Conservation (phyloP, 2,888 invertebrate genomes). For the Microchrysa polita region DNA sequence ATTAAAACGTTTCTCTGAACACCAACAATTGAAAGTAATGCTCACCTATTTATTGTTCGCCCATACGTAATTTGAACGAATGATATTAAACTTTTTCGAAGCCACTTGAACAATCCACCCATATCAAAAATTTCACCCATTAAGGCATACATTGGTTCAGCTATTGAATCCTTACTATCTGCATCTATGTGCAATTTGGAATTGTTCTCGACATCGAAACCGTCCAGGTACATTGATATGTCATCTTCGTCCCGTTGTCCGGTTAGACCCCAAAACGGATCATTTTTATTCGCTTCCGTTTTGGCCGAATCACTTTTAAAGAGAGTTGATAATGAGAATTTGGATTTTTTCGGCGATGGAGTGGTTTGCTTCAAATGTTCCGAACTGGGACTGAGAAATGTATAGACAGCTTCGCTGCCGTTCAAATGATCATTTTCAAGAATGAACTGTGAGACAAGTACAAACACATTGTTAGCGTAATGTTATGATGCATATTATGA, state of each 20-base stretch:
- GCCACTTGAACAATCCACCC: slow-evolving; percentile 87
- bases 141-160: slow-evolving; percentile 88
- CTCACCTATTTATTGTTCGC: slow-evolving; percentile 85
- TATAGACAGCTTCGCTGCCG: slow-evolving; percentile 89
- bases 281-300: slow-evolving; percentile 55
- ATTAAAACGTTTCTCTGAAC: no score
- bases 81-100: slow-evolving; percentile 85
- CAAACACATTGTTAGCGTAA: background rate
- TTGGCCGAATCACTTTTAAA: slow-evolving; percentile 77
- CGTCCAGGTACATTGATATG: slow-evolving; percentile 81
- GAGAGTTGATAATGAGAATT: slow-evolving; percentile 85
- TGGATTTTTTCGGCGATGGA: slow-evolving; percentile 83
- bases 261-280: slow-evolving; percentile 67
- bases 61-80: slow-evolving; percentile 93
- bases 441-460: slow-evolving; percentile 72
- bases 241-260: slow-evolving; percentile 78
- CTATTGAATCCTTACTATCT: slow-evolving; percentile 84
- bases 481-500: background rate
- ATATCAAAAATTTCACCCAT: slow-evolving; percentile 91
- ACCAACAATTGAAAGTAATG: background rate
- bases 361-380: slow-evolving; percentile 84
- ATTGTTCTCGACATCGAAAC: slow-evolving; percentile 64
- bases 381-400: slow-evolving; percentile 91
- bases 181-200: slow-evolving; percentile 64
- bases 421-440: slow-evolving; percentile 87